These are phyloP conservation scores for Sphecodes monilicornis DNA, from an alignment of 2,888 invertebrate species.

Conservation along the genomic window DNA sequence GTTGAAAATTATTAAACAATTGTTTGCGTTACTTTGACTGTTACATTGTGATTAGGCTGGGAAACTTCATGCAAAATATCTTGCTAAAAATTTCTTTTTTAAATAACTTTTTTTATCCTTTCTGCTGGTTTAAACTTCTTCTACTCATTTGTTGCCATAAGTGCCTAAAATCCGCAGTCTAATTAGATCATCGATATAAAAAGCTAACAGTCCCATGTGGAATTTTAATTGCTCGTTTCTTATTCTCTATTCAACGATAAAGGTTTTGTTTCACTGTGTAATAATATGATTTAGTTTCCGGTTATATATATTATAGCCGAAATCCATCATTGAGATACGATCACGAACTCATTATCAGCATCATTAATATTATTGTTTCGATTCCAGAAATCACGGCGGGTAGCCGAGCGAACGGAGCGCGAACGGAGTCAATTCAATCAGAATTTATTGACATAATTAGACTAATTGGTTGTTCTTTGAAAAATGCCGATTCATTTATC, in stretches of 20 bases:
- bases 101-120: too few species aligned
- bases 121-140: too few species aligned
- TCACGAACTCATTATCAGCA: background rate
- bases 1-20: too few species aligned
- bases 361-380: slow-evolving; percentile 22
- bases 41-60: too few species aligned
- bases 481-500: slow-evolving; percentile 55
- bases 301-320: slow-evolving; percentile 16
- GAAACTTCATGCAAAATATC: too few species aligned
- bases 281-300: background rate
- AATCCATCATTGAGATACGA: slow-evolving; percentile 20
- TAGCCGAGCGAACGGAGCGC: background rate
- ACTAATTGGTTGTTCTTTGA: slow-evolving; percentile 74
- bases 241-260: background rate
- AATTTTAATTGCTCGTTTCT: background rate
- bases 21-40: too few species aligned
- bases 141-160: background rate
- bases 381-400: slow-evolving; percentile 19
- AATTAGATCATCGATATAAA: background rate
- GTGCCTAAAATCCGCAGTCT: background rate
- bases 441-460: slow-evolving; percentile 74
- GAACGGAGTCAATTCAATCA: slow-evolving; percentile 70
- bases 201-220: too few species aligned
- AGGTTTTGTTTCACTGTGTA: background rate
- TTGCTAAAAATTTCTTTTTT: too few species aligned